These are phyloP conservation scores for Trisateles emortualis DNA, from an alignment of 2,888 invertebrate genomes.

Conservation along the genomic window DNA sequence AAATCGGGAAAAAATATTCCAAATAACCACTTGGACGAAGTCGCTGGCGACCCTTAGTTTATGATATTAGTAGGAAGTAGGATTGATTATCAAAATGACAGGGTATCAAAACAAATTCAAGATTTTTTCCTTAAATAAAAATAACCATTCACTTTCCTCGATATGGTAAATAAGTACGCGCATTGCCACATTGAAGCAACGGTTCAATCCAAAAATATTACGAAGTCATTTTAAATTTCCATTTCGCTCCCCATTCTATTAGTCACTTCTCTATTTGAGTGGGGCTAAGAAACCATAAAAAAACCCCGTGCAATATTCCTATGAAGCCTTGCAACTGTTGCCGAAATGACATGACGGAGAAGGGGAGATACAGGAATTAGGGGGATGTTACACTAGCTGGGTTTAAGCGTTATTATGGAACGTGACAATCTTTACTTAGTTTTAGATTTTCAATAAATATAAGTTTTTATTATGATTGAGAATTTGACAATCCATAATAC, in stretches of 20 bases:
- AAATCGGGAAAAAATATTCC: too few species aligned
- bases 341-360: slow-evolving; percentile 46
- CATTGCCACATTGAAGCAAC: slow-evolving; percentile 6
- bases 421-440: too few species aligned
- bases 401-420: background rate
- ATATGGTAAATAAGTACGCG: slow-evolving; percentile 8
- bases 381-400: background rate
- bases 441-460: too few species aligned
- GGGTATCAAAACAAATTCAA: background rate
- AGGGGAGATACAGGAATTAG: slow-evolving; percentile 4
- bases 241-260: slow-evolving; percentile 45
- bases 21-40: too few species aligned
- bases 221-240: slow-evolving; percentile 42
- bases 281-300: slow-evolving; percentile 56
- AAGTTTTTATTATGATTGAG: too few species aligned
- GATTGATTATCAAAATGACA: too few species aligned
- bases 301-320: slow-evolving; percentile 54
- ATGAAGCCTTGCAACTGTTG: slow-evolving; percentile 51
- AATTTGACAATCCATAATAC: too few species aligned
- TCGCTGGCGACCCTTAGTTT: too few species aligned
- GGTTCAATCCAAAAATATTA: slow-evolving; percentile 35
- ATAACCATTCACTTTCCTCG: slow-evolving; percentile 1
- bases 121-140: background rate
- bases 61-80: too few species aligned
- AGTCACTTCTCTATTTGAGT: slow-evolving; percentile 47